Percentiles rank a stretch among this genome's conserved stretches.
Conservation (phyloP, 2,113 vertebrate genomes). For the Saccopteryx bilineata region DNA sequence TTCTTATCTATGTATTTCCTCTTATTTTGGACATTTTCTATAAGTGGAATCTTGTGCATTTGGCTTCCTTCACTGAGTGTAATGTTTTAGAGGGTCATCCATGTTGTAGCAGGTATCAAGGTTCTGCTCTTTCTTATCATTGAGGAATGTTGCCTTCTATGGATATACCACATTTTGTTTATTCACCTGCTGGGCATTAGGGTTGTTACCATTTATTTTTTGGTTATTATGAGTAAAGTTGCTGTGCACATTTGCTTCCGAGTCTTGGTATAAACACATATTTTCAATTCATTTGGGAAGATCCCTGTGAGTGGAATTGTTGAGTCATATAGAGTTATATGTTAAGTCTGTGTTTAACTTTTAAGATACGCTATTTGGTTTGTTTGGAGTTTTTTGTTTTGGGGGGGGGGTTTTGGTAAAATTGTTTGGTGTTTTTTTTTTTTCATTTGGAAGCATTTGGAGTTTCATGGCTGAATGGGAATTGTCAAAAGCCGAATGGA, state of each 20-base stretch:
- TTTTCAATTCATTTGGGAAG: not conserved
- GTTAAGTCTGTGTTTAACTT: not conserved
- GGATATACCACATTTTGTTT: not conserved
- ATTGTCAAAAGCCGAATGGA: not conserved
- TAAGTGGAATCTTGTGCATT: not conserved
- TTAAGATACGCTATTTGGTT: not conserved
- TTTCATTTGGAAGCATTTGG: constrained; percentile 26
- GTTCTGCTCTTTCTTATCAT: not conserved
- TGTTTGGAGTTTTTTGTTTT: not conserved
- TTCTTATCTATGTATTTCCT: not conserved
- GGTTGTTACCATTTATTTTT: not conserved
- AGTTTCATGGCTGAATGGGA: not conserved
- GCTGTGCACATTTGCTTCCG: not conserved
- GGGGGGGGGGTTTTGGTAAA: not conserved
- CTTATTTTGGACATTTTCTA: not conserved
- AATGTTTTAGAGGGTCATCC: not conserved
- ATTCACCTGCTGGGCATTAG: not conserved
- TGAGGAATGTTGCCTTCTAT: not conserved
- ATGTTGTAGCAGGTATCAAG: not conserved
- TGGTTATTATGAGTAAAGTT: not conserved
- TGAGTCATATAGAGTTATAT: not conserved
- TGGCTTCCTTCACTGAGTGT: not conserved
- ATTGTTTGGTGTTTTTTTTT: not conserved
- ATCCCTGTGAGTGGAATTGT: not conserved
- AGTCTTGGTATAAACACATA: not conserved